phyloP scores from a whole-genome alignment of 2,888 invertebrate species.

The Drosophila imparisetae region DNA sequence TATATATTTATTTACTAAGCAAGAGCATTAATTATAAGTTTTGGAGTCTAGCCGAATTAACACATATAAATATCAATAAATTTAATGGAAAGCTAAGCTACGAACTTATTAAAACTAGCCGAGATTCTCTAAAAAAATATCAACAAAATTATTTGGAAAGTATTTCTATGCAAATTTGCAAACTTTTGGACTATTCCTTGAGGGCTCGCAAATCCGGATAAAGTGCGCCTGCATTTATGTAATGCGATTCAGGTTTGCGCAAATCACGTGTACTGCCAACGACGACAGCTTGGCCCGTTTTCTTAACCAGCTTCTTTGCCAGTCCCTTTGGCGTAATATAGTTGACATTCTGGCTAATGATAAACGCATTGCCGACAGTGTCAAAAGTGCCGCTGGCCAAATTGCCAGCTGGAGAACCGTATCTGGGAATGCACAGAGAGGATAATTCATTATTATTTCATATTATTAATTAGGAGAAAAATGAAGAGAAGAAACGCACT shows the following conservation, averaged over 20 bases:
- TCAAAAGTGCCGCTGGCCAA: constrained; percentile 88
- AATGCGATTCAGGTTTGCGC: constrained; percentile 70
- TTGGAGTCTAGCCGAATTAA: not conserved
- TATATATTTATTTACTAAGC: constrained; percentile 8
- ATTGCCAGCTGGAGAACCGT: constrained; percentile 88
- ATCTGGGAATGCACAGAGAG: constrained; percentile 85
- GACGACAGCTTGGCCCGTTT: constrained; percentile 87
- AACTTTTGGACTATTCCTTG: constrained; percentile 48
- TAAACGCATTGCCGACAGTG: constrained; percentile 89
- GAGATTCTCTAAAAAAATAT: constrained; percentile 27
- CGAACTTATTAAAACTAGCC: not conserved
- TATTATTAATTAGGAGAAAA: not conserved
- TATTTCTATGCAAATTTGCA: not conserved
- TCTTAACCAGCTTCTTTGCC: constrained; percentile 88
- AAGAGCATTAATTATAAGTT: not conserved
- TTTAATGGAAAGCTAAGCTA: constrained; percentile 8
- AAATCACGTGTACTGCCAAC: constrained; percentile 82
- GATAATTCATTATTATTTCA: not conserved
- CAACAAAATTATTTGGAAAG: constrained; percentile 12
- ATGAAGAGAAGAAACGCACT: constrained; percentile 85
- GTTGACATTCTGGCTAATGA: constrained; percentile 88
- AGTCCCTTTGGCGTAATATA: constrained; percentile 89
- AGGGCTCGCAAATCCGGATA: constrained; percentile 82
- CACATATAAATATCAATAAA: constrained; percentile 22
- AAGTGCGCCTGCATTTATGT: constrained; percentile 80